Base-by-base conservation (phyloP, 2,113 vertebrate genomes). In the Columba livia region DNA sequence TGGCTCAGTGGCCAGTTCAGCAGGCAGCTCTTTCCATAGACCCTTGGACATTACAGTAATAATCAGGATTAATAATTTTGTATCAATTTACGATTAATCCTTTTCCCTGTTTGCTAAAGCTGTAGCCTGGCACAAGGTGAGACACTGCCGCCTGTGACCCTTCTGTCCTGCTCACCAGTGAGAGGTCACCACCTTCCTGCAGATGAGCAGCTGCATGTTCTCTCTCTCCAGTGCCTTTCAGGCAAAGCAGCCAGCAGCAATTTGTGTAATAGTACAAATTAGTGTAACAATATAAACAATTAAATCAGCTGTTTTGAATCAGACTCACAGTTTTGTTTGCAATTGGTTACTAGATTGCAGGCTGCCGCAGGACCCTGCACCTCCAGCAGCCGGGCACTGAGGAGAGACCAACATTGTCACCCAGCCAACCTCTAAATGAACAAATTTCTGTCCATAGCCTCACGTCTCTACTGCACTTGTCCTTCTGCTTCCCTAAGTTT, bases 71-170 rank as follows among this genome's bases (percentile, higher is more conserved):
- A 54, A 78, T 47, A 44, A 62, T 40, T 82, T 78, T 54, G 12
- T 62, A 18, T 36, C 32, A 53, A 15, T 70, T 65, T 62, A 6
- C 14, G 10, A 58, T 28, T 47, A 21, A 23, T 44, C 25, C 2
- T 47, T 60, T 64, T 58, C 48, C 31, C 29, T 79, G 58, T 53
- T 73, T 21, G 31, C 51, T 60, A 61, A 75, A 89, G 31, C 36
- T 66, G 25, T 28, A 62, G 31, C 24, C 51, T 78, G 69, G 48
- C 23, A 25, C 0, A 1, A 54, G 40, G 38, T 17, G 29, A 57
- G 40, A 9, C 24, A 1, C 3, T 54, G 15, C 31, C 84, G n/a
- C 56, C 65, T 21, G 21, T 0, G 0, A 23, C n/a, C 0, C 0
- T 26, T 64, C 57, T 58, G 66, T 47, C 21, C 70, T 40, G 32